Conservation (phyloP, 2,888 invertebrate species). For the Agriotes lineatus region DNA sequence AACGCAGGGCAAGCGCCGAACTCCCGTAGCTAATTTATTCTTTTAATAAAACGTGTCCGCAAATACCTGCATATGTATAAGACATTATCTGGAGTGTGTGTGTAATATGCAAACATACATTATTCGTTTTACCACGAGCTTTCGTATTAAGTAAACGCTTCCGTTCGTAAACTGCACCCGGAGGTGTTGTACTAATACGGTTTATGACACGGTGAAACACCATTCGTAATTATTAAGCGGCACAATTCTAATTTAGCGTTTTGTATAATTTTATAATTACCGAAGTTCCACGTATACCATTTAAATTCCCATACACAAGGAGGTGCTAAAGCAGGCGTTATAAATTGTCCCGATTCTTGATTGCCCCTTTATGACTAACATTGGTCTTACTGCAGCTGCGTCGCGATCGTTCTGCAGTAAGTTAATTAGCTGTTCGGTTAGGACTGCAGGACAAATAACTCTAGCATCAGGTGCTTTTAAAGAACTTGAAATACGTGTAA, state of each 20-base stretch:
- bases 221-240: conserved; percentile 41
- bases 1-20: conserved; percentile 24
- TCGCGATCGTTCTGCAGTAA: background rate
- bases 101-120: conserved; percentile 33
- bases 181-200: conserved; percentile 42
- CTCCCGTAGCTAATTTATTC: conserved; percentile 45
- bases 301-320: conserved; percentile 19
- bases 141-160: conserved; percentile 39
- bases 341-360: background rate
- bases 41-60: conserved; percentile 36
- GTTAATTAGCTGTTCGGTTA: background rate
- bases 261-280: conserved; percentile 43
- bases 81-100: conserved; percentile 33
- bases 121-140: conserved; percentile 34
- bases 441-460: no score
- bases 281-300: conserved; percentile 19
- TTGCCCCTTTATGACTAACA: conserved; percentile 4
- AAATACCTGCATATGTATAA: conserved; percentile 38
- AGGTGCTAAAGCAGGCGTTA: background rate
- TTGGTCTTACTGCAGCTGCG: background rate
- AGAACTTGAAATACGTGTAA: no score
- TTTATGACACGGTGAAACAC: conserved; percentile 42
- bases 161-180: conserved; percentile 40
- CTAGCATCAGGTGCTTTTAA: no score
- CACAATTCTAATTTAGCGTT: conserved; percentile 40